These are phyloP conservation scores for Oriolus oriolus DNA, from an alignment of 2,113 vertebrate genomes.

Conservation along the genomic window DNA sequence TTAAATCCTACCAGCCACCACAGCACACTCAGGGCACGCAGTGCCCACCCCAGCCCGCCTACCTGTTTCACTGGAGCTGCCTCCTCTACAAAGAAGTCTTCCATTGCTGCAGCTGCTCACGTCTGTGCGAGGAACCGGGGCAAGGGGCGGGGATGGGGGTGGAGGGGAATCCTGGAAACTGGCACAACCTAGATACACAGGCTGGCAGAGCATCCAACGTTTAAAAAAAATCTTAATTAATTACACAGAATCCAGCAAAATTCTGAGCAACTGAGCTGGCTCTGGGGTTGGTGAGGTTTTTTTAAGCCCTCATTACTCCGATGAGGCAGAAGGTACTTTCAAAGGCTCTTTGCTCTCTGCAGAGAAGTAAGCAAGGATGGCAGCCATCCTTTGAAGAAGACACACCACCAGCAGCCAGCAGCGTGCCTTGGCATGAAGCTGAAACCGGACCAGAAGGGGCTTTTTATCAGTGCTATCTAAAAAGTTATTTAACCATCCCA, in stretches of 20 bases:
- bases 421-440: not conserved
- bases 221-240: conserved; percentile 32
- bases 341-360: conserved; percentile 16
- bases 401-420: not conserved
- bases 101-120: conserved; percentile 28
- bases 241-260: conserved; percentile 27
- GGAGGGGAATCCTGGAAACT: conserved; percentile 49
- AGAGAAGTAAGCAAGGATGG: not conserved
- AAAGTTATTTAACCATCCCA: not conserved
- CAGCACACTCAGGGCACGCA: not conserved
- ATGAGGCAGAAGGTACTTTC: conserved; percentile 13
- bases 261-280: not conserved
- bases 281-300: not conserved
- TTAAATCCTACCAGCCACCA: not conserved
- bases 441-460: not conserved
- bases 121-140: conserved; percentile 27
- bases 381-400: conserved; percentile 13
- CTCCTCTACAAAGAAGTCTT: conserved; percentile 48
- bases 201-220: not conserved
- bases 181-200: conserved; percentile 35
- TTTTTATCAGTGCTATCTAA: not conserved
- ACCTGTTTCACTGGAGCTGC: conserved; percentile 20
- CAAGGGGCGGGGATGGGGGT: conserved; percentile 63
- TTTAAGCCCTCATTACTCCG: not conserved
- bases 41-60: not conserved